These are phyloP conservation scores for Coelinius sp. DNA, from an alignment of 2,888 invertebrate species.

Conservation along the genomic window DNA sequence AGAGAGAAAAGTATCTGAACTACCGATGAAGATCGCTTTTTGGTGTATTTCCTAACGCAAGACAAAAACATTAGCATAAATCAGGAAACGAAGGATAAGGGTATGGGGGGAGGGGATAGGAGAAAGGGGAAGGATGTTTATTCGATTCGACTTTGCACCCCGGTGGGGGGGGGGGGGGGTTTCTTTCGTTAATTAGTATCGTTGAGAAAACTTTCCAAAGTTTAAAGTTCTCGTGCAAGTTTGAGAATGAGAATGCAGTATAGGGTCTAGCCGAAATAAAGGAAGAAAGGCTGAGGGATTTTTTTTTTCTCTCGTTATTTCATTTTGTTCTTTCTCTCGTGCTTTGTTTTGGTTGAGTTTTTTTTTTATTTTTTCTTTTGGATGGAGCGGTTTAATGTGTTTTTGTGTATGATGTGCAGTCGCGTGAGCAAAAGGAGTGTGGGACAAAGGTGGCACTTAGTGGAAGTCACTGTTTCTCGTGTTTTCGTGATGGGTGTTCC, in stretches of 20 bases:
- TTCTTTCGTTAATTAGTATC: conserved; percentile 41
- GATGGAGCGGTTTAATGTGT: not conserved
- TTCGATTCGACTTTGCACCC: conserved; percentile 62
- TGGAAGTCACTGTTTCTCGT: conserved; percentile 25
- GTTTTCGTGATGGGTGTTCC: conserved; percentile 38
- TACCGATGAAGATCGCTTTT: conserved; percentile 62
- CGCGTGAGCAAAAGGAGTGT: conserved; percentile 34
- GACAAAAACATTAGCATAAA: conserved; percentile 71
- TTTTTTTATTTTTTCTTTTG: not conserved
- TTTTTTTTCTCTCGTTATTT: not conserved
- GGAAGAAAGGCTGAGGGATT: not conserved
- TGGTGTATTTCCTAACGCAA: conserved; percentile 66
- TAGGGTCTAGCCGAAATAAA: not conserved
- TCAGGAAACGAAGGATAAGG: conserved; percentile 61
- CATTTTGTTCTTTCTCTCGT: not conserved
- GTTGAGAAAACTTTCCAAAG: conserved; percentile 11
- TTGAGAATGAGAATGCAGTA: conserved; percentile 18
- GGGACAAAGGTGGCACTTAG: conserved; percentile 57
- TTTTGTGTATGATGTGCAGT: conserved; percentile 39
- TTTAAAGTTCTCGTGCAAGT: conserved; percentile 28
- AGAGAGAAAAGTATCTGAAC: conserved; percentile 33
- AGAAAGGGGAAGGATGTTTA: conserved; percentile 63
- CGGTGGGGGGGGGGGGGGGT: not conserved
- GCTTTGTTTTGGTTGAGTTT: conserved; percentile 16
- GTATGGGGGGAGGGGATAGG: conserved; percentile 5